These are phyloP conservation scores for Metaphire vulgaris DNA, from an alignment of 1,140 invertebrate species.

Conservation along the genomic window DNA sequence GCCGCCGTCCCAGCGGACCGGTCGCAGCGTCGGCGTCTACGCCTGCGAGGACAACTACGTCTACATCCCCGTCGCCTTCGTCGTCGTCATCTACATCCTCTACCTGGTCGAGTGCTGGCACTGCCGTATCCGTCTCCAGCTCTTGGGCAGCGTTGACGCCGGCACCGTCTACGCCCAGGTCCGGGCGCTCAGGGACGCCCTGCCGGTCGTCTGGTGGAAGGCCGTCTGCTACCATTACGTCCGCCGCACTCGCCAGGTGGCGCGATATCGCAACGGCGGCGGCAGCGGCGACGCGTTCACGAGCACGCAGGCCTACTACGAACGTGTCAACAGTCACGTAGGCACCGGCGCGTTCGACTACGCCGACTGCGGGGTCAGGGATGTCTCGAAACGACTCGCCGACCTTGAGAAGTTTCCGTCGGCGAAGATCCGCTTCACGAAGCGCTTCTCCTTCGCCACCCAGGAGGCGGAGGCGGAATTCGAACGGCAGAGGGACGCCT, in stretches of 20 bases:
- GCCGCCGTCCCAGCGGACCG: neutral
- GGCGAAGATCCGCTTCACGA: conserved; percentile 66
- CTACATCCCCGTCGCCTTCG: conserved; percentile 75
- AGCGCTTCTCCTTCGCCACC: conserved; percentile 75
- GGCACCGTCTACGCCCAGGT: conserved; percentile 64
- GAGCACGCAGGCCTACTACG: conserved; percentile 68
- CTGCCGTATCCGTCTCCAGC: conserved; percentile 58
- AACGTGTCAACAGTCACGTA: conserved; percentile 73
- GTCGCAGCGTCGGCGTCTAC: conserved; percentile 1
- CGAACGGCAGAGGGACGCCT: conserved; percentile 72
- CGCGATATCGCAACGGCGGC: conserved; percentile 68
- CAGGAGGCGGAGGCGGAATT: conserved; percentile 73
- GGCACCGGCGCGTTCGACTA: conserved; percentile 71
- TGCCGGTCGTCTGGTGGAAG: conserved; percentile 81
- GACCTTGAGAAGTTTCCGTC: conserved; percentile 65
- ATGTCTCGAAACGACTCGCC: conserved; percentile 67
- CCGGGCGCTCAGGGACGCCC: conserved; percentile 62
- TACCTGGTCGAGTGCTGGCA: conserved; percentile 82
- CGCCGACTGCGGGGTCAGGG: conserved; percentile 69
- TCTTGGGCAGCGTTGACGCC: conserved; percentile 62
- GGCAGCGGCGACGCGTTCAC: conserved; percentile 74
- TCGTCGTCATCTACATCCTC: conserved; percentile 71
- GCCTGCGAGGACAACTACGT: conserved; percentile 74
- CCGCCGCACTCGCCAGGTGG: conserved; percentile 62
- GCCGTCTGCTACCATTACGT: conserved; percentile 81